phyloP scores from a whole-genome alignment of 2,113 vertebrate species.

The Mohoua ochrocephala region DNA sequence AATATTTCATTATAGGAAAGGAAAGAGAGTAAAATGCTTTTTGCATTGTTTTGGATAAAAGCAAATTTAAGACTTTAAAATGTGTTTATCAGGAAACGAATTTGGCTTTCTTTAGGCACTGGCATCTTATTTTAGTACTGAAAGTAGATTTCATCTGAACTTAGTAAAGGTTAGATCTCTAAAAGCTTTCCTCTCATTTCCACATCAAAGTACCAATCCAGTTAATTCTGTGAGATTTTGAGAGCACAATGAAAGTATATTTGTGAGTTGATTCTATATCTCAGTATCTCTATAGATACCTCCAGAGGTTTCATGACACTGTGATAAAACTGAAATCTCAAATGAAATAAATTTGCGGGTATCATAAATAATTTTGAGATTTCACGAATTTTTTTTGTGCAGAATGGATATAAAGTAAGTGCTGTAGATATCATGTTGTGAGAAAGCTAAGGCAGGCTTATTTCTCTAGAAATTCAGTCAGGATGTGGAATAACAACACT shows the following conservation, averaged over 20 bases:
- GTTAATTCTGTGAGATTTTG: constrained; percentile 78
- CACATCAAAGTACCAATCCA: constrained; percentile 79
- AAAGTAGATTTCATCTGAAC: background rate
- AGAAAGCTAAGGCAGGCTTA: background rate
- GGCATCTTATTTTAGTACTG: background rate
- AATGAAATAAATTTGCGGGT: rapidly evolving
- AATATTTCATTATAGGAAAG: background rate
- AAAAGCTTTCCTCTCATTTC: constrained; percentile 78
- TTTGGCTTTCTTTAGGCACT: background rate
- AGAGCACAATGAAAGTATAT: constrained; percentile 73
- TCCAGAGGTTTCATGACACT: constrained; percentile 71
- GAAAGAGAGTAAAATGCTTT: background rate
- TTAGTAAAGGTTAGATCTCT: constrained; percentile 76
- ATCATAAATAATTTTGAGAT: background rate
- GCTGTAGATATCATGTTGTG: background rate
- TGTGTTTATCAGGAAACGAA: background rate
- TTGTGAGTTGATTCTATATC: constrained; percentile 75
- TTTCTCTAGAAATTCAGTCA: background rate
- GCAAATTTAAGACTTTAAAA: constrained; percentile 3
- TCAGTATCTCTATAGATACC: constrained; percentile 69
- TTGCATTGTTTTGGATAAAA: background rate
- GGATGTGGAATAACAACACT: background rate
- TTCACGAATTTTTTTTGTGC: background rate
- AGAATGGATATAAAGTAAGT: background rate
- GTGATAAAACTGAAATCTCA: constrained; percentile 69